A percentile compares a stretch with the other conserved stretches of the same genome.
Evolutionary conservation across 2,113 vertebrate species (phyloP).

Genomic region (Eleginops maclovinus): DNA sequence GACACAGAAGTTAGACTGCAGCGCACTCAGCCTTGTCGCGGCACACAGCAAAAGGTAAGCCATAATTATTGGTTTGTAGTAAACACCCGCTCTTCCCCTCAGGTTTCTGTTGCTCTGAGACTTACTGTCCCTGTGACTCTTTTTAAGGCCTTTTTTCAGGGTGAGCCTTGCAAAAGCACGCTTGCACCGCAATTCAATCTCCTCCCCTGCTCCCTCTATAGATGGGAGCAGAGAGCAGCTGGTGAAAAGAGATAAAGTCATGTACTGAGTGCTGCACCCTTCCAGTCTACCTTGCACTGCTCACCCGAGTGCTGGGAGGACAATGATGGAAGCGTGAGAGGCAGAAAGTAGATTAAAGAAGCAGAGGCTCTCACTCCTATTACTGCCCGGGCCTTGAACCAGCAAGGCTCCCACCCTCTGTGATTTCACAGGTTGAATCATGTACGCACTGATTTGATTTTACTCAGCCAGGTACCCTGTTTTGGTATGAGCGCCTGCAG

Average conservation of each 20-base stretch:
- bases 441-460: conserved; percentile 50
- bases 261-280: conserved; percentile 75
- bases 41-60: conserved; percentile 59
- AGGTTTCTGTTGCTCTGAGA: conserved; percentile 35
- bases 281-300: conserved; percentile 77
- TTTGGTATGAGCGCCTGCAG: conserved; percentile 45
- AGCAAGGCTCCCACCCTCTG: conserved; percentile 17
- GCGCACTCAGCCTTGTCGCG: conserved; percentile 34
- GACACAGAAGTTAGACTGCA: conserved; percentile 43
- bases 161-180: conserved; percentile 66
- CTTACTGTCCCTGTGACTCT: conserved; percentile 37
- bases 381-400: conserved; percentile 56
- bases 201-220: conserved; percentile 75
- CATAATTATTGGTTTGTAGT: conserved; percentile 69
- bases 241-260: conserved; percentile 89
- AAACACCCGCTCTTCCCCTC: conserved; percentile 32
- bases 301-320: conserved; percentile 78
- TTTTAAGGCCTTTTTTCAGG: conserved; percentile 44
- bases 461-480: conserved; percentile 31
- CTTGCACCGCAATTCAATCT: conserved; percentile 52
- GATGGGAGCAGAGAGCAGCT: conserved; percentile 87
- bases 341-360: conserved; percentile 74
- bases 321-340: conserved; percentile 75
- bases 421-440: conserved; percentile 35
- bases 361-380: conserved; percentile 54